phyloP scores from a whole-genome alignment of 2,888 invertebrate genomes.

The Osmoderma eremita region DNA sequence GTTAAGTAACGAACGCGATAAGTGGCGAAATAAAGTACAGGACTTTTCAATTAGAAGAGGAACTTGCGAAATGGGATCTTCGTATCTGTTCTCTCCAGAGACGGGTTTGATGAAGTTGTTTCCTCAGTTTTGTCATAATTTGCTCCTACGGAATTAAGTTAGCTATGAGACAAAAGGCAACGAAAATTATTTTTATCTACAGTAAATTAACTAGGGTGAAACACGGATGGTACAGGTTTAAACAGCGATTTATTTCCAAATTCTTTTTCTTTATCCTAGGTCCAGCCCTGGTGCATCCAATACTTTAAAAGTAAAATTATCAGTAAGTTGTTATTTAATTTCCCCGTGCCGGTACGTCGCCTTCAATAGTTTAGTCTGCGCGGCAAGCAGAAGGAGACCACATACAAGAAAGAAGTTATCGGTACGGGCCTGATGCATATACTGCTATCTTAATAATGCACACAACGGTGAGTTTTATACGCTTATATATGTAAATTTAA shows the following conservation, averaged over 20 bases:
- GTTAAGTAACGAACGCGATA: slow-evolving; percentile 17
- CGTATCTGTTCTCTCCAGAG: too few species aligned
- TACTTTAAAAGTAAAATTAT: neutral
- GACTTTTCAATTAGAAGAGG: slow-evolving; percentile 36
- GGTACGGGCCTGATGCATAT: neutral
- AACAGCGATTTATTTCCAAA: too few species aligned
- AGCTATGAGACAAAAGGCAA: too few species aligned
- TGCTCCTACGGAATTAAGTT: too few species aligned
- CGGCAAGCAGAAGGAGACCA: neutral
- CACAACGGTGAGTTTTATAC: slow-evolving; percentile 23
- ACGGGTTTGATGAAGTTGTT: too few species aligned
- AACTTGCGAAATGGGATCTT: neutral
- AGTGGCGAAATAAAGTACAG: slow-evolving; percentile 34
- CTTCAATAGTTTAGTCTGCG: slow-evolving; percentile 8
- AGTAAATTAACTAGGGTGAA: too few species aligned
- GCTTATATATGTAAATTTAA: slow-evolving; percentile 33
- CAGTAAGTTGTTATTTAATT: slow-evolving; percentile 9
- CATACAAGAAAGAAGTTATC: neutral
- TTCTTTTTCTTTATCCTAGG: neutral
- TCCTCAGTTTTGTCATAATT: too few species aligned
- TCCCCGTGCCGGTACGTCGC: neutral
- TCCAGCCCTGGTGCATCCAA: neutral
- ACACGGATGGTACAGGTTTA: too few species aligned
- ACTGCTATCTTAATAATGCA: slow-evolving; percentile 35
- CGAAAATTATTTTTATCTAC: too few species aligned